These are phyloP conservation scores for Petrocephalus microphthalmus DNA, from an alignment of 2,113 vertebrate species.

Conservation along the genomic window DNA sequence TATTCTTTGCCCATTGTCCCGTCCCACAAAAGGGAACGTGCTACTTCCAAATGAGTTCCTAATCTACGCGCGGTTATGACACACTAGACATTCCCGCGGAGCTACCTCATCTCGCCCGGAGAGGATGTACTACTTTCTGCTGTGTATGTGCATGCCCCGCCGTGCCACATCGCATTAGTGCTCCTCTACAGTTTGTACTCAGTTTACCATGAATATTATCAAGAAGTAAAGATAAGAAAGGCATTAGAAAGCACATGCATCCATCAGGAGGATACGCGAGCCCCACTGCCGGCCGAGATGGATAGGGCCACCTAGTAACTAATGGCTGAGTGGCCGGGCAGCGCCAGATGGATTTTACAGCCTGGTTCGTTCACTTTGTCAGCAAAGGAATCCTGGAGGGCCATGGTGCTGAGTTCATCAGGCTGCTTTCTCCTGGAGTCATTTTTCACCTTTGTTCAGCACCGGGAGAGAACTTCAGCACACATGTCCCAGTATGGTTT, in stretches of 20 bases:
- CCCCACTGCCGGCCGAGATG: neutral
- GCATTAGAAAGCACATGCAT: constrained; percentile 13
- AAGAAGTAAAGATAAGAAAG: constrained; percentile 5
- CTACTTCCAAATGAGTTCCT: neutral
- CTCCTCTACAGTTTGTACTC: neutral
- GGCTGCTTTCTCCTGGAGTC: neutral
- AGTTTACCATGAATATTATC: constrained; percentile 9
- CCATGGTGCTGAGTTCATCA: neutral
- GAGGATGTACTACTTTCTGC: neutral
- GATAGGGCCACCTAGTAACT: constrained; percentile 8
- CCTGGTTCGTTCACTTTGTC: constrained; percentile 19
- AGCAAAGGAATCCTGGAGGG: constrained; percentile 16
- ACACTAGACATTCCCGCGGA: neutral
- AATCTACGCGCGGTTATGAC: neutral
- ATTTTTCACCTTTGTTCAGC: constrained; percentile 1
- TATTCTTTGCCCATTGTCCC: neutral
- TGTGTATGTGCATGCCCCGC: neutral
- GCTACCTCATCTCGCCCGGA: neutral
- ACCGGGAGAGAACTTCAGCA: neutral
- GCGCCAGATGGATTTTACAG: neutral
- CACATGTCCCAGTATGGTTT: neutral
- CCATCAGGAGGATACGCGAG: constrained; percentile 2
- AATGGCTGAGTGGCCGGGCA: constrained; percentile 2
- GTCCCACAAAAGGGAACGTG: neutral
- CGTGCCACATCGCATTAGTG: neutral